Evolutionary conservation across 53 echinoderm and acorn worm species (phyloP).

Genomic region (Luidia sarsii): DNA sequence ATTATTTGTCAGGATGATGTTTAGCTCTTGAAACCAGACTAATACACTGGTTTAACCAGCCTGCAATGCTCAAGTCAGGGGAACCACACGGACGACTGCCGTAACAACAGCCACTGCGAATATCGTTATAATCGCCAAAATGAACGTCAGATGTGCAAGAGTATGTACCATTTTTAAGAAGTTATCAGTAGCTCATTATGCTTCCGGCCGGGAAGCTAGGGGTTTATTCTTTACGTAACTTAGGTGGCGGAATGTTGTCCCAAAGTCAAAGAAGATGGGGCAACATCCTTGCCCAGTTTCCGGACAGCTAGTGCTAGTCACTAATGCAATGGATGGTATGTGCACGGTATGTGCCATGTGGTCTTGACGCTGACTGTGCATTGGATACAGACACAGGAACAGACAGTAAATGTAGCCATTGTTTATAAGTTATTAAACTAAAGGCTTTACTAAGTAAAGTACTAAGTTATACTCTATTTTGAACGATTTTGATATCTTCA

Average conservation of each 20-base stretch:
- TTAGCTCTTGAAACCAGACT: too few species aligned
- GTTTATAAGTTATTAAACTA: too few species aligned
- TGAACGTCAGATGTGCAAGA: slow-evolving; percentile 41
- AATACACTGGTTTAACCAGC: too few species aligned
- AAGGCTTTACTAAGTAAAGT: too few species aligned
- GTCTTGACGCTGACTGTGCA: neutral
- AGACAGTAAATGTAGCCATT: too few species aligned
- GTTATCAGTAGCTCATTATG: neutral
- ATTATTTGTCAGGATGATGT: too few species aligned
- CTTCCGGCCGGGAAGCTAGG: neutral
- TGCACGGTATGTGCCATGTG: neutral
- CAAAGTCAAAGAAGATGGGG: neutral
- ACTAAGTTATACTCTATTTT: too few species aligned
- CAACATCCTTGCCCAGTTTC: neutral
- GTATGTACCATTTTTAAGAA: neutral
- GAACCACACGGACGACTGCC: too few species aligned
- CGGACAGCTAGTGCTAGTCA: neutral
- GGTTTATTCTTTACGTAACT: neutral
- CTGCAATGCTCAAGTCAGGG: too few species aligned
- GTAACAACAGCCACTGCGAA: too few species aligned
- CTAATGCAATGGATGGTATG: neutral
- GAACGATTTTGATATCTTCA: too few species aligned
- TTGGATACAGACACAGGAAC: too few species aligned
- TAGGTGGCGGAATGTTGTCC: neutral
- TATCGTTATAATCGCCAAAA: slow-evolving; percentile 11